phyloP scores from a whole-genome alignment of 1,140 invertebrate species.

The Camponotus pennsylvanicus region DNA sequence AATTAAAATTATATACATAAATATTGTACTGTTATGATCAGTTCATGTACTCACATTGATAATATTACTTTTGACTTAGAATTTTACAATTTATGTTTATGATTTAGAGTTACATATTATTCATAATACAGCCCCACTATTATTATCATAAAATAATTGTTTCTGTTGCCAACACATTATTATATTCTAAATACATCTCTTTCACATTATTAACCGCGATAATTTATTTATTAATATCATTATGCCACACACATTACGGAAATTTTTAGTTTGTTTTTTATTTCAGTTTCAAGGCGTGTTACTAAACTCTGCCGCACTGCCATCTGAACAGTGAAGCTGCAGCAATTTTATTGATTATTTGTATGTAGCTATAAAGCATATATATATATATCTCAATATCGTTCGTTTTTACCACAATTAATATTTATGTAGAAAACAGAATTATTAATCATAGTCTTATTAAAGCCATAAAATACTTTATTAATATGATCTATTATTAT shows the following conservation, averaged over 20 bases:
- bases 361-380: not conserved
- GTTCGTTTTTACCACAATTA: not conserved
- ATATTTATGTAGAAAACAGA: slow-evolving; percentile 2
- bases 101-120: not conserved
- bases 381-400: not conserved
- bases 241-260: not conserved
- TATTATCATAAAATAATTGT: slow-evolving; percentile 20
- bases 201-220: slow-evolving; percentile 13
- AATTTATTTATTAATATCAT: not conserved
- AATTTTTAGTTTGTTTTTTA: not conserved
- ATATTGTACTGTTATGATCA: not conserved
- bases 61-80: slow-evolving; percentile 18
- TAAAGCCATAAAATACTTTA: slow-evolving; percentile 28
- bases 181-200: not conserved
- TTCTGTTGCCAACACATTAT: not conserved
- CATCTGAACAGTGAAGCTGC: slow-evolving; percentile 62
- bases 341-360: slow-evolving; percentile 73
- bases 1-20: not conserved
- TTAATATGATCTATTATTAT: not conserved
- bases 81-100: slow-evolving; percentile 7
- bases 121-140: not conserved
- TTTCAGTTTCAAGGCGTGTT: slow-evolving; percentile 10
- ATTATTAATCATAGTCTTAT: slow-evolving; percentile 7
- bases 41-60: not conserved
- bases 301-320: slow-evolving; percentile 65